Conservation (phyloP, 2,888 invertebrate species). For the Muscina levida region DNA sequence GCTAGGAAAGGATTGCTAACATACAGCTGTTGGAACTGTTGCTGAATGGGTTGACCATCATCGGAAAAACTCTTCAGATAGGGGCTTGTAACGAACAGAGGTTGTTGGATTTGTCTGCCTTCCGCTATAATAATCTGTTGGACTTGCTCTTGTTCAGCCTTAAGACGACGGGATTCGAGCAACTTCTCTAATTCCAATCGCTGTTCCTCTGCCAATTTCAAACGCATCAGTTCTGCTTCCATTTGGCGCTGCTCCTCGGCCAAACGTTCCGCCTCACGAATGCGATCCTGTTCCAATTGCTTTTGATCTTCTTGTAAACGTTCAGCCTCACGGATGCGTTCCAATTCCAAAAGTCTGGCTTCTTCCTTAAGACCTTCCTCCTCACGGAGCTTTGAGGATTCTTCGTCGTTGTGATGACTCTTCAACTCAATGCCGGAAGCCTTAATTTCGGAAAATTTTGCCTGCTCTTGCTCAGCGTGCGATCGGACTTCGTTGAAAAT, state of each 20-base stretch:
- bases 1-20: conserved; percentile 41
- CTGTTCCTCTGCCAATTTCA: conserved; percentile 60
- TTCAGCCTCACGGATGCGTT: conserved; percentile 68
- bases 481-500: conserved; percentile 50
- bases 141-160: conserved; percentile 48
- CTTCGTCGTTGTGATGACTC: neutral
- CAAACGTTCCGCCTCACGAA: conserved; percentile 69
- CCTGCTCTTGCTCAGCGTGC: conserved; percentile 43
- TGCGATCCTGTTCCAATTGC: conserved; percentile 65
- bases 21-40: conserved; percentile 25
- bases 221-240: conserved; percentile 67
- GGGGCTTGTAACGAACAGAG: neutral
- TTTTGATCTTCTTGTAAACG: conserved; percentile 69
- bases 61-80: conserved; percentile 25
- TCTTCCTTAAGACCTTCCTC: conserved; percentile 58
- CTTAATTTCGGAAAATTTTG: conserved; percentile 15
- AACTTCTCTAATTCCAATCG: conserved; percentile 69
- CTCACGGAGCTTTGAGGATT: conserved; percentile 17
- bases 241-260: conserved; percentile 69
- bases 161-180: conserved; percentile 43
- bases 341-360: conserved; percentile 63
- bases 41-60: neutral
- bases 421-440: neutral
- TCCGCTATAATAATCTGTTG: conserved; percentile 12
- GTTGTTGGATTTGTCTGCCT: conserved; percentile 22